phyloP scores from a whole-genome alignment of 2,113 vertebrate species.

The Chunga burmeisteri region DNA sequence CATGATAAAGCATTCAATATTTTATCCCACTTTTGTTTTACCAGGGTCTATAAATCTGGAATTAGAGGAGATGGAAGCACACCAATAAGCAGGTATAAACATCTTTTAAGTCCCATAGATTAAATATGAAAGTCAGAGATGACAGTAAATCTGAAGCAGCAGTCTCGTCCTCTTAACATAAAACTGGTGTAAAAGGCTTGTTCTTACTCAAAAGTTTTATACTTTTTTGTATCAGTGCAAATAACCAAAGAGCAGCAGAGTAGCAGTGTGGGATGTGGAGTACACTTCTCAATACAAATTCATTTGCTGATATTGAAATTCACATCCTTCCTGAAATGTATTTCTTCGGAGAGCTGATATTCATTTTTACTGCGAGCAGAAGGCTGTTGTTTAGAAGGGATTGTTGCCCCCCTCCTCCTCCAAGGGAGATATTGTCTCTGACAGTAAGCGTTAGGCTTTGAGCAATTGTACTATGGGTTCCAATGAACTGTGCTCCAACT shows the following conservation, averaged over 20 bases:
- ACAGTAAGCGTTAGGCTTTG: conserved; percentile 21
- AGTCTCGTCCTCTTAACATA: background rate
- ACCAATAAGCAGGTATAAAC: background rate
- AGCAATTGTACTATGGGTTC: background rate
- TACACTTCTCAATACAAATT: background rate
- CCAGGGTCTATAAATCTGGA: background rate
- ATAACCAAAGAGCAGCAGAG: background rate
- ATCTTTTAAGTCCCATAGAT: background rate
- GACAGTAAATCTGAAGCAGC: background rate
- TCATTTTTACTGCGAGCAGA: conserved; percentile 13
- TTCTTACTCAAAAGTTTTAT: background rate
- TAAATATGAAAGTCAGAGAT: background rate
- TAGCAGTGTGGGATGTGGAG: background rate
- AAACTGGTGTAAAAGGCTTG: background rate
- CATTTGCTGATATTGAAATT: conserved; percentile 18
- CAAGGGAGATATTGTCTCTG: background rate
- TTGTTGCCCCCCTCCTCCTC: background rate
- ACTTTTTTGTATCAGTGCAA: background rate
- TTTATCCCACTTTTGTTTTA: background rate
- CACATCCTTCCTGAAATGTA: background rate
- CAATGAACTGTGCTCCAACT: background rate
- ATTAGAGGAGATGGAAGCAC: background rate
- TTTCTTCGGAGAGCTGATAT: conserved; percentile 26
- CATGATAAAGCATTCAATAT: background rate
- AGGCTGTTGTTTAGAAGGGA: conserved; percentile 10